A percentile compares a stretch with the other conserved stretches of the same genome.
Conservation (phyloP, 2,797 vertebrate species). For the Melanotaenia parkinsoni region DNA sequence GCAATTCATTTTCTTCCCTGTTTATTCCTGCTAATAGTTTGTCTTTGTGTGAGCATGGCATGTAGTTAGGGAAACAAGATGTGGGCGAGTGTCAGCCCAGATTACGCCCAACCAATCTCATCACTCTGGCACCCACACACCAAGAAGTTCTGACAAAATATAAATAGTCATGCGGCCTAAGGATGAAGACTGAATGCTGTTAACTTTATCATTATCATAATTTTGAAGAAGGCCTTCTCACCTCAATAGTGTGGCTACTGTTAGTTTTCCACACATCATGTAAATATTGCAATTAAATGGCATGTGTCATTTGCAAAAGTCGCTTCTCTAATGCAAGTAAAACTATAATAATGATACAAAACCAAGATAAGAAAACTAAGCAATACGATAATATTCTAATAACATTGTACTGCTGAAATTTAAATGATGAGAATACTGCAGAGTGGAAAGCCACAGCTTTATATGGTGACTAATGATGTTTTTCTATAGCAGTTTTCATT, state of each 20-base stretch:
- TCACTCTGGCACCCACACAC: conserved; percentile 66
- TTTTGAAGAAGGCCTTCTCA: conserved; percentile 48
- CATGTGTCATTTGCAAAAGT: conserved; percentile 31
- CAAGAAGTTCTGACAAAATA: conserved; percentile 65
- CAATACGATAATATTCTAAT: too few relatives aligned
- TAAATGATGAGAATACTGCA: background rate
- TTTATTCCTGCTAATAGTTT: conserved; percentile 19
- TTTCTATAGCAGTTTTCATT: too few relatives aligned
- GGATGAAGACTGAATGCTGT: conserved; percentile 46
- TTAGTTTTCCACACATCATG: conserved; percentile 27
- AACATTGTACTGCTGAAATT: conserved; percentile 9
- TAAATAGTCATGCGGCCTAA: conserved; percentile 67
- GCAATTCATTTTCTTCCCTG: conserved; percentile 42
- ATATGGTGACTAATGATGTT: too few relatives aligned
- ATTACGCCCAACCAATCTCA: conserved; percentile 69
- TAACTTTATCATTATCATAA: conserved; percentile 56
- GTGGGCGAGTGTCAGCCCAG: conserved; percentile 73
- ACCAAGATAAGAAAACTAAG: too few relatives aligned
- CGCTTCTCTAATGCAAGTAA: conserved; percentile 25
- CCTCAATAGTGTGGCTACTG: conserved; percentile 27
- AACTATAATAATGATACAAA: conserved; percentile 9
- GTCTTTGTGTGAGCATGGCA: conserved; percentile 27
- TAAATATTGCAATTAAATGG: conserved; percentile 37
- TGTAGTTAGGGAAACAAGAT: conserved; percentile 55
- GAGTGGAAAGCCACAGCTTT: background rate